Base-by-base conservation (phyloP, 2,888 invertebrate genomes). In the Frankliniella intonsa region DNA sequence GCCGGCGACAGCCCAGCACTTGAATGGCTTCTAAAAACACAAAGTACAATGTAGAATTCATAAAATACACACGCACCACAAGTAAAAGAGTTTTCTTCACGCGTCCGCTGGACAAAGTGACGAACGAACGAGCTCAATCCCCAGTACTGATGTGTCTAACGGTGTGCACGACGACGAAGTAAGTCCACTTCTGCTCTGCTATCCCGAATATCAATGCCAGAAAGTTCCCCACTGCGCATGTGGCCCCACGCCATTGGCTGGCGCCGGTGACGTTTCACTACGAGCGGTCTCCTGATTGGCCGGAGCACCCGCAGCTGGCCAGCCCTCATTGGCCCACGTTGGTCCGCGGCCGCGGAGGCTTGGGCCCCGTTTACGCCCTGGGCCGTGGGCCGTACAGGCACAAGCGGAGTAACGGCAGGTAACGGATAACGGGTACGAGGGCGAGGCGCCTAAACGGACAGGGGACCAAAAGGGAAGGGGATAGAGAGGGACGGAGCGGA, bases 261-360 rank as follows among this genome's bases (percentile, higher is more conserved):
- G 25, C 25, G 69, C 10, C 22, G 25, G 12, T 76, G 69, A 76
- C 69, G 69, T 76, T 76, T 76, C 38, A 51, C 81, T 51, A 82
- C 84, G 84, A 83, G 84, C 83, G 81, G 22, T 14, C 25, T 27
- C 83, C 82, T 81, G 50, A 84, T 84, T 84, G 84, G 80, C 14
- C 65, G 55, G 83, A 86, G 85, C 84, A 87, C 87, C 83, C 87
- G 83, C 82, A 87, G 82, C 85, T 92, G 93, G 90, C 91, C 86
- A 80, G 51, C 85, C 85, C 80, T 85, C 84, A 93, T 93, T 93
- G 93, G 93, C 91, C 91, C 93, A 93, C 92, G 93, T 92, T 27
- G 50, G 38, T 82, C 69, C 22, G 69, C 11, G 22, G 69, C 69
- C 22, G 69, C 11, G 22, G 69, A 11, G 69, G n/a, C 69, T 25